These are phyloP conservation scores for Bolinopsis microptera DNA, from an alignment of 37 sponge, comb jelly and placozoan species.

Conservation along the genomic window DNA sequence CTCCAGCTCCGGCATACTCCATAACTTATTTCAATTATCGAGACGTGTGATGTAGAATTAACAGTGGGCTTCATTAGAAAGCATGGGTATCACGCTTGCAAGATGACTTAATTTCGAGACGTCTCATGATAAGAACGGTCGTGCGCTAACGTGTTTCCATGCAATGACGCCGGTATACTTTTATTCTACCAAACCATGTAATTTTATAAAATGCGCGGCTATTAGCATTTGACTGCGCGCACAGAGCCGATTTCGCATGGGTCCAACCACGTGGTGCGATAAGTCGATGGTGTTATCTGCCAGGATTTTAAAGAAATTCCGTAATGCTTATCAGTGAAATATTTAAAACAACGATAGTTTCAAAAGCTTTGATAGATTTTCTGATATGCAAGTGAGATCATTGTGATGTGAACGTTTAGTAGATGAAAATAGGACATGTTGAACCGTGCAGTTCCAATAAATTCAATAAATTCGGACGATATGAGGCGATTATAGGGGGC, in stretches of 20 bases:
- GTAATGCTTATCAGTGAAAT: not conserved
- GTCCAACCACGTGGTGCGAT: not conserved
- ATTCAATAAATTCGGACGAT: too few species aligned
- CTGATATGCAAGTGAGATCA: not conserved
- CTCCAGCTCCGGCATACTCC: too few species aligned
- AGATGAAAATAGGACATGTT: too few species aligned
- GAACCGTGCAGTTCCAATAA: too few species aligned
- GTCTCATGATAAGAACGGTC: not conserved
- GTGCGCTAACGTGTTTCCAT: not conserved
- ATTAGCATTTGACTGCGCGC: not conserved
- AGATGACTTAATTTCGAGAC: not conserved
- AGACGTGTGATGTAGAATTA: too few species aligned
- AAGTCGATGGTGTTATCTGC: too few species aligned
- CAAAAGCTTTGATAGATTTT: not conserved
- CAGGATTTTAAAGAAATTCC: not conserved
- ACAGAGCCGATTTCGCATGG: not conserved
- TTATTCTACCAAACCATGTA: not conserved
- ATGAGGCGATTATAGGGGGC: too few species aligned
- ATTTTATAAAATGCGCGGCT: not conserved
- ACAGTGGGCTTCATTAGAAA: too few species aligned
- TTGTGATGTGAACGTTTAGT: too few species aligned
- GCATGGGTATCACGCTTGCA: not conserved
- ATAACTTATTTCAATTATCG: too few species aligned
- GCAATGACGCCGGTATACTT: slow-evolving; percentile 22
- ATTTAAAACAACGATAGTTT: not conserved